Conservation (phyloP, 92 coral and sea anemone genomes). For the Isaurus tuberculatus region DNA sequence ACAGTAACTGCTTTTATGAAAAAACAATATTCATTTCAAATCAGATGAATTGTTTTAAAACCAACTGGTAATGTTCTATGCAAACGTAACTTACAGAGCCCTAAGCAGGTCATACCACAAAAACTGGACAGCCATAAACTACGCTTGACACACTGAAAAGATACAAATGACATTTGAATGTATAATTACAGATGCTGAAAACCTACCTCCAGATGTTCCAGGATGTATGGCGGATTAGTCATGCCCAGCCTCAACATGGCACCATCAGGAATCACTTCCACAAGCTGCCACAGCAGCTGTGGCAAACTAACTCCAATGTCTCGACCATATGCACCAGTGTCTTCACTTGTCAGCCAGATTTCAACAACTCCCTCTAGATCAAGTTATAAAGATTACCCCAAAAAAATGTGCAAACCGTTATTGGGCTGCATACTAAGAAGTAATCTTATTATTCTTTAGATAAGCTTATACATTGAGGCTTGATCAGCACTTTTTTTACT, state of each 20-base stretch:
- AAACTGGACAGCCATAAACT: too few relatives aligned
- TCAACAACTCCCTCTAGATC: conserved; percentile 97
- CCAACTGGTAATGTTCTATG: too few relatives aligned
- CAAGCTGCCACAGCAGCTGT: conserved; percentile 93
- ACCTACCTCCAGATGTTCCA: conserved; percentile 94
- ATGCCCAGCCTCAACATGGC: conserved; percentile 93
- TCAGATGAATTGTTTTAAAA: too few relatives aligned
- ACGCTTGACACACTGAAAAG: not conserved
- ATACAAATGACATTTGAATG: not conserved
- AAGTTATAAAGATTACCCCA: not conserved
- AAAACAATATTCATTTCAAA: too few relatives aligned
- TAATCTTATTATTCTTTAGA: too few relatives aligned
- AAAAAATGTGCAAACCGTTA: not conserved
- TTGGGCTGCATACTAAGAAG: not conserved
- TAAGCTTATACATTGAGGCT: too few relatives aligned
- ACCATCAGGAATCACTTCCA: conserved; percentile 97
- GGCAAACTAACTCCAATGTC: conserved; percentile 95
- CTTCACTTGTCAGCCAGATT: conserved; percentile 98
- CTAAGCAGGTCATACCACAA: too few relatives aligned
- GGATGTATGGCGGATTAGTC: conserved; percentile 99
- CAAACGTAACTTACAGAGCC: too few relatives aligned
- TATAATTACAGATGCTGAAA: not conserved
- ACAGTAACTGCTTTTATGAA: too few relatives aligned
- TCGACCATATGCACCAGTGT: conserved; percentile 97
- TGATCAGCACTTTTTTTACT: too few relatives aligned